phyloP scores from a whole-genome alignment of 2,113 vertebrate species.

The Poeciliopsis occidentalis region DNA sequence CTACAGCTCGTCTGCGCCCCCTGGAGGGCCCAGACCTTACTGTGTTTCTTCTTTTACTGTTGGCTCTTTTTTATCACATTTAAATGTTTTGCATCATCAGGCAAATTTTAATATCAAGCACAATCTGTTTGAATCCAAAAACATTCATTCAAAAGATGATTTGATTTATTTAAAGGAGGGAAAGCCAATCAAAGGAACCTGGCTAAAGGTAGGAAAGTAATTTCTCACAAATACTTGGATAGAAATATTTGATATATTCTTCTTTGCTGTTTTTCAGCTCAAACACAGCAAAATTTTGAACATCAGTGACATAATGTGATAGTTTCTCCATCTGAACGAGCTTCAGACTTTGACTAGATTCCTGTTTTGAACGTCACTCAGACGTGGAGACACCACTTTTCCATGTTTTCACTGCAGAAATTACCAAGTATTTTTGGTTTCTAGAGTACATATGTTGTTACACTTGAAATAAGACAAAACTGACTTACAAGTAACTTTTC shows the following conservation, averaged over 20 bases:
- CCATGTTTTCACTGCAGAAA: background rate
- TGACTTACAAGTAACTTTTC: too few relatives aligned
- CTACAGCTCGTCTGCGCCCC: slow-evolving; percentile 33
- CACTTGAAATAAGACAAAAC: too few relatives aligned
- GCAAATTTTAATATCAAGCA: background rate
- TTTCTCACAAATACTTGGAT: background rate
- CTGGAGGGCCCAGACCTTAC: slow-evolving; percentile 33
- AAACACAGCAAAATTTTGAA: too few relatives aligned
- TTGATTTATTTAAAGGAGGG: background rate
- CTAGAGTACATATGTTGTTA: too few relatives aligned
- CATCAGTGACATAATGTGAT: too few relatives aligned
- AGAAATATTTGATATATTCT: too few relatives aligned
- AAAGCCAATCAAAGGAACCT: background rate
- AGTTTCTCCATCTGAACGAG: background rate
- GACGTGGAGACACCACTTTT: too few relatives aligned
- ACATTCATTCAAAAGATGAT: background rate
- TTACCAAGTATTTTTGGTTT: too few relatives aligned
- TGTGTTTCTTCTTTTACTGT: slow-evolving; percentile 3
- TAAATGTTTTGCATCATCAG: background rate
- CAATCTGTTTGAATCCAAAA: background rate
- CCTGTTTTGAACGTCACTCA: background rate
- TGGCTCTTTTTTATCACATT: slow-evolving; percentile 7
- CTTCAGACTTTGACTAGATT: background rate
- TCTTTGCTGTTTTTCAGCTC: too few relatives aligned
- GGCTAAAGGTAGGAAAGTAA: background rate